Evolutionary conservation across 1,140 invertebrate genomes (phyloP).

Genomic region (Pectinophora gossypiella): DNA sequence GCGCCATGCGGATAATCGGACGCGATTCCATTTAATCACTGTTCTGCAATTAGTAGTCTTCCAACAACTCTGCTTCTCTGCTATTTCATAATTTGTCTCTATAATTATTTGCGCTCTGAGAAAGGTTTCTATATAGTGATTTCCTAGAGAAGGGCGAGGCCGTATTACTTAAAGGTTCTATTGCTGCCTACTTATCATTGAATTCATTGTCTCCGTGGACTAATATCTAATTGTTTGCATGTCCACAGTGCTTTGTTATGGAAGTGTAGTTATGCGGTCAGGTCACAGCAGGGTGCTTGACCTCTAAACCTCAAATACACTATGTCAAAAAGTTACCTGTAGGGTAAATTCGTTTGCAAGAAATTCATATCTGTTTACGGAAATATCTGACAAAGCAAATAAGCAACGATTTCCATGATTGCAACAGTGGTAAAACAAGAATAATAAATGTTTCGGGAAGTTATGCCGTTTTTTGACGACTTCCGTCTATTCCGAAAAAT

Average conservation of each 20-base stretch:
- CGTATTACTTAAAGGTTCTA: not conserved
- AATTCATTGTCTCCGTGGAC: not conserved
- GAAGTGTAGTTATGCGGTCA: not conserved
- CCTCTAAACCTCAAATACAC: not conserved
- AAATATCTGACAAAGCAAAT: no score
- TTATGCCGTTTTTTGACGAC: not conserved
- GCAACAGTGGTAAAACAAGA: not conserved
- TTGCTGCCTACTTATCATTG: not conserved
- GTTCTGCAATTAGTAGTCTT: not conserved
- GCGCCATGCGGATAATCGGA: not conserved
- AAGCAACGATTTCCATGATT: not conserved
- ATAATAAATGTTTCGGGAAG: not conserved
- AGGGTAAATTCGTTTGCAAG: not conserved
- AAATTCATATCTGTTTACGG: not conserved
- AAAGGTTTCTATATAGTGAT: not conserved
- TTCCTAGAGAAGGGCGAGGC: not conserved
- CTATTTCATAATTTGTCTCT: no score
- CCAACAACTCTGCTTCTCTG: not conserved
- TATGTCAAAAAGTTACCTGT: not conserved
- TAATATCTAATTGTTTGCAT: not conserved
- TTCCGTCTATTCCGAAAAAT: not conserved
- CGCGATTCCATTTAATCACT: not conserved
- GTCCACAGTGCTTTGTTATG: not conserved
- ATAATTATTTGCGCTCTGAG: no score
- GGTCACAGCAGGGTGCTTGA: not conserved